A percentile compares a stretch with the other conserved stretches of the same genome.
Conservation (phyloP, 2,888 invertebrate species). For the Pimpla rufipes region DNA sequence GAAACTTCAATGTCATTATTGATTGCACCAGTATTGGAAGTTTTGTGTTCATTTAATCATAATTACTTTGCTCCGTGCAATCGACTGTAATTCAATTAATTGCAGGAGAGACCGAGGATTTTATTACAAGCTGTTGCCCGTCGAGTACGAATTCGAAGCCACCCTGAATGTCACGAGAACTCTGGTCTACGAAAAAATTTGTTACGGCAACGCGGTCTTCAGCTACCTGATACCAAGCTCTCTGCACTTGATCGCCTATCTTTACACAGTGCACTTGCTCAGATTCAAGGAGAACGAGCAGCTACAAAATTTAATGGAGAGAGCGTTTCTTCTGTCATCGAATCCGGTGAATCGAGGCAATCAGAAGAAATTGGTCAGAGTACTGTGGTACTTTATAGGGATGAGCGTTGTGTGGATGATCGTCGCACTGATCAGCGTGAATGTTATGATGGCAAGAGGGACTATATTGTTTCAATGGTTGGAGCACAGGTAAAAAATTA, state of each 20-base stretch:
- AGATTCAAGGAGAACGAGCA: constrained; percentile 93
- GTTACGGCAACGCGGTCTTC: constrained; percentile 90
- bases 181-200: constrained; percentile 87
- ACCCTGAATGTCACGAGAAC: constrained; percentile 80
- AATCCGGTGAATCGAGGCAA: constrained; percentile 89
- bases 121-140: constrained; percentile 86
- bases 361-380: constrained; percentile 90
- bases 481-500: constrained; percentile 86
- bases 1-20: too few relatives aligned
- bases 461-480: constrained; percentile 89
- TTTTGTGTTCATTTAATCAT: neutral
- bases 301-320: constrained; percentile 93
- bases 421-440: constrained; percentile 89
- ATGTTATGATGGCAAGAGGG: constrained; percentile 89
- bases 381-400: constrained; percentile 91
- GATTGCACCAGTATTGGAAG: neutral
- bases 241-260: constrained; percentile 90
- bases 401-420: constrained; percentile 90
- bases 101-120: constrained; percentile 91
- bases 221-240: constrained; percentile 91
- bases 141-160: constrained; percentile 69
- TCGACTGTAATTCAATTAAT: constrained; percentile 63
- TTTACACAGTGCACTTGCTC: constrained; percentile 91
- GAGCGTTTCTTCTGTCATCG: constrained; percentile 92
- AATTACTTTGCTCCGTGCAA: neutral